Evolutionary conservation across 2,888 invertebrate genomes (phyloP).

Genomic region (Argyresthia goedartella): DNA sequence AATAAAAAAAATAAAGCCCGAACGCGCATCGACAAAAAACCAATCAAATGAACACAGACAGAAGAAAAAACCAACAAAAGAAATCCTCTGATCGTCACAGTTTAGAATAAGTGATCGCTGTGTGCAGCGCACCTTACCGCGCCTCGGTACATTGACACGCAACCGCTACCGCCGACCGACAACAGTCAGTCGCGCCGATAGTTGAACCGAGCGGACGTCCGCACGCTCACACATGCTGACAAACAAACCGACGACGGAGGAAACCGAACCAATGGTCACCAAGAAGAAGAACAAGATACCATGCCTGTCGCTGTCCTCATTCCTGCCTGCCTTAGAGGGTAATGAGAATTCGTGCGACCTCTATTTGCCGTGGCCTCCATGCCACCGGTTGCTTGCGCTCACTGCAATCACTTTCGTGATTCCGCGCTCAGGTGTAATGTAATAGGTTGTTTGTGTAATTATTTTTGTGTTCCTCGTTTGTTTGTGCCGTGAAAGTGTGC

Average conservation of each 20-base stretch:
- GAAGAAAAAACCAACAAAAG: no score
- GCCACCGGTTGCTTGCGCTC: conserved; percentile 60
- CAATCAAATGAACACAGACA: not conserved
- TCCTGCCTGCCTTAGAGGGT: conserved; percentile 65
- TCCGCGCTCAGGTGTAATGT: conserved; percentile 52
- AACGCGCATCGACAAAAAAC: not conserved
- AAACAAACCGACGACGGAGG: conserved; percentile 54
- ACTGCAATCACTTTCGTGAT: conserved; percentile 66
- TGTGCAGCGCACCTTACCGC: conserved; percentile 44
- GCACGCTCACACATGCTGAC: conserved; percentile 31
- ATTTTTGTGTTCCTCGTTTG: conserved; percentile 2
- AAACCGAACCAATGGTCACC: conserved; percentile 57
- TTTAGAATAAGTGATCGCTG: no score
- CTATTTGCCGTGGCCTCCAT: conserved; percentile 49
- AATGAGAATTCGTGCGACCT: conserved; percentile 45
- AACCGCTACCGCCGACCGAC: conserved; percentile 6
- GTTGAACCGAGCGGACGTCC: conserved; percentile 58
- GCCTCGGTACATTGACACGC: conserved; percentile 51
- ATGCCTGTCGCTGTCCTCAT: conserved; percentile 58
- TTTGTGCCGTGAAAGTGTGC: conserved; percentile 1
- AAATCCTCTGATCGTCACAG: no score
- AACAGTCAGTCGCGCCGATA: conserved; percentile 44
- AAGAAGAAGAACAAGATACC: conserved; percentile 67
- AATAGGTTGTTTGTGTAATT: conserved; percentile 25
- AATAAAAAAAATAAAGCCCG: not conserved